Evolutionary conservation across 1,140 invertebrate species (phyloP).

Genomic region (Ruditapes philippinarum): DNA sequence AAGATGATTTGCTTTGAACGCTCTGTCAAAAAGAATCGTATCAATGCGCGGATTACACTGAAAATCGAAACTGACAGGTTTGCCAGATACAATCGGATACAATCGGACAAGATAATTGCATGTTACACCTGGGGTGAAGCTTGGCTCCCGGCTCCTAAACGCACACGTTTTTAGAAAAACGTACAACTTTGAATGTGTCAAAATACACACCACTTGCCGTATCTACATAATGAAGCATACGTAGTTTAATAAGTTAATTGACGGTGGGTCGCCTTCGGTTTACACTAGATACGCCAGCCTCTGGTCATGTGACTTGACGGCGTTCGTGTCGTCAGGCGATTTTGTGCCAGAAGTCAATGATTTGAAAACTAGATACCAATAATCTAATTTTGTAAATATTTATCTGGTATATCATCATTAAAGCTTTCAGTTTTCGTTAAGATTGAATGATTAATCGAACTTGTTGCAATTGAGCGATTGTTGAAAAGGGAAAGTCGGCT

Average conservation of each 20-base stretch:
- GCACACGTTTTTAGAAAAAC: neutral
- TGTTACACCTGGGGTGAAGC: constrained; percentile 37
- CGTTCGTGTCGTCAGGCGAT: constrained; percentile 50
- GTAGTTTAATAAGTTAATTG: constrained; percentile 58
- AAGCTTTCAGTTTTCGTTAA: constrained; percentile 17
- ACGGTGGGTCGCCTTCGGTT: neutral
- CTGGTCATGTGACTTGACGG: constrained; percentile 11
- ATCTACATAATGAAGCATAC: constrained; percentile 34
- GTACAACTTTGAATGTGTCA: constrained; percentile 55
- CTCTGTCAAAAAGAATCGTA: constrained; percentile 26
- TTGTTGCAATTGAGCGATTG: neutral
- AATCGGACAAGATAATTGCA: constrained; percentile 61
- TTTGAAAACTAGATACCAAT: constrained; percentile 19
- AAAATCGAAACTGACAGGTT: constrained; percentile 34
- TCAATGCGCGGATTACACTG: neutral
- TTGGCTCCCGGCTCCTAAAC: neutral
- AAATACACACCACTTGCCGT: constrained; percentile 44
- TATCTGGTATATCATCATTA: constrained; percentile 20
- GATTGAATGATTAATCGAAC: neutral
- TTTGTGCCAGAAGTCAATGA: constrained; percentile 36
- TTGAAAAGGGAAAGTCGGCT: too few relatives aligned
- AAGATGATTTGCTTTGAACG: neutral
- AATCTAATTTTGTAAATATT: constrained; percentile 41
- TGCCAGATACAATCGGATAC: too few relatives aligned
- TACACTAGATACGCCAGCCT: constrained; percentile 24